These are phyloP conservation scores for Drosophila lini DNA, from an alignment of 1,140 invertebrate genomes.

Conservation along the genomic window DNA sequence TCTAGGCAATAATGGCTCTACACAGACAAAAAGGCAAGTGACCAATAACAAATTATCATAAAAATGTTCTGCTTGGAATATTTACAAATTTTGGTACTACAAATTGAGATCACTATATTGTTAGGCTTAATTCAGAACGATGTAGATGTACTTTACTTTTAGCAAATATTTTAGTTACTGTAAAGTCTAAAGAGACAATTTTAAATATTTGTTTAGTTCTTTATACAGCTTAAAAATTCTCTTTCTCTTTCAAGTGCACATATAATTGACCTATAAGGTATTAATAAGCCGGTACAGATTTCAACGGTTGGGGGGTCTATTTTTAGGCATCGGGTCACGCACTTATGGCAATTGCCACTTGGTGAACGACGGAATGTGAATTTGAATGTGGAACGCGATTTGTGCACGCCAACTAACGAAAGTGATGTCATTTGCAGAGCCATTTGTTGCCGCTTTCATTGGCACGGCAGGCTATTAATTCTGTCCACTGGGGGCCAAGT, in stretches of 20 bases:
- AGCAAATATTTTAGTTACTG: neutral
- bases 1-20: constrained; percentile 4
- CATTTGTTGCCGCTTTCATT: constrained; percentile 40
- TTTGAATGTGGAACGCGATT: constrained; percentile 49
- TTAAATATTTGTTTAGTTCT: neutral
- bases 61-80: neutral
- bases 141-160: neutral
- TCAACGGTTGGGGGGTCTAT: constrained; percentile 17
- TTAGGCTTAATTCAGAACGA: neutral
- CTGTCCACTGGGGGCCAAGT: constrained; percentile 4
- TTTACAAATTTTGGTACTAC: neutral
- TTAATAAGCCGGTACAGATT: constrained; percentile 2
- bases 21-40: constrained; percentile 1
- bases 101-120: neutral
- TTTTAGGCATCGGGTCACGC: constrained; percentile 41
- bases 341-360: constrained; percentile 51
- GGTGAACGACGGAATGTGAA: constrained; percentile 22
- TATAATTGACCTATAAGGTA: constrained; percentile 12
- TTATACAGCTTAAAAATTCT: neutral
- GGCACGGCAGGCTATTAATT: constrained; percentile 23
- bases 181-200: neutral
- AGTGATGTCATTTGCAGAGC: constrained; percentile 54
- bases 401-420: constrained; percentile 55
- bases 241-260: neutral
- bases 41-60: neutral